Percentiles rank a stretch among this genome's conserved stretches.
phyloP scores from a whole-genome alignment of 2,888 invertebrate genomes.

The Perizoma affinitatum region DNA sequence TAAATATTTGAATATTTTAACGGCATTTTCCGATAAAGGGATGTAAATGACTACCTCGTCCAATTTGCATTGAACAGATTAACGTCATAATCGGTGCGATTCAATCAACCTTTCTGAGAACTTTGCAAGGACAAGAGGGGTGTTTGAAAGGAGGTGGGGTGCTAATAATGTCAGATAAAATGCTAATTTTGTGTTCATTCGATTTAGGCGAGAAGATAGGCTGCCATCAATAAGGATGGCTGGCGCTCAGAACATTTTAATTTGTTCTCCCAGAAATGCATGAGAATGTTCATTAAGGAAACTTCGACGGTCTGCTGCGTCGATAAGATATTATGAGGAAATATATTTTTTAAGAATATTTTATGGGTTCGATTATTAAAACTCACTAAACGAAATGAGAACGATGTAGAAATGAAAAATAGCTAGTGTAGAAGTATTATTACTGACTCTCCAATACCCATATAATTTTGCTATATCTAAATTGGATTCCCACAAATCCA shows the following conservation, averaged over 20 bases:
- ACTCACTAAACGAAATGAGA: not conserved
- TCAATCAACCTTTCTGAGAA: conserved; percentile 78
- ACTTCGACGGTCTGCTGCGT: conserved; percentile 31
- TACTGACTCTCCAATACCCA: conserved; percentile 13
- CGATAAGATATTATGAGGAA: conserved; percentile 28
- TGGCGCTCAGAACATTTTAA: conserved; percentile 38
- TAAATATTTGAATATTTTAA: conserved; percentile 80
- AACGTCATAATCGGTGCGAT: conserved; percentile 82
- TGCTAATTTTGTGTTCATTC: conserved; percentile 83
- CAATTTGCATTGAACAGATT: conserved; percentile 84
- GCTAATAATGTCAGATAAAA: conserved; percentile 82
- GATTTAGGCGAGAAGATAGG: conserved; percentile 72
- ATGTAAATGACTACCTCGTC: conserved; percentile 81
- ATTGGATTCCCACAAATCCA: conserved; percentile 20
- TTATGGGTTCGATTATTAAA: conserved; percentile 2
- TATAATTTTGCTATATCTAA: conserved; percentile 18
- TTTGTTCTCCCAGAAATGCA: conserved; percentile 41
- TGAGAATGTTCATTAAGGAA: conserved; percentile 39
- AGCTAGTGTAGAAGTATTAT: not conserved
- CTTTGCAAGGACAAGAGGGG: conserved; percentile 63
- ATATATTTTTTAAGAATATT: conserved; percentile 22
- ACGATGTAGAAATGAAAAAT: not conserved
- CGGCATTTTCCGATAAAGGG: conserved; percentile 76
- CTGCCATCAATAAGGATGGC: conserved; percentile 42
- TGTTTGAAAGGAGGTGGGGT: conserved; percentile 42